Percentiles rank a stretch among this genome's conserved stretches.
These are phyloP conservation scores for Pardosa pseudoannulata DNA, from an alignment of 2,888 invertebrate species.

Conservation along the genomic window DNA sequence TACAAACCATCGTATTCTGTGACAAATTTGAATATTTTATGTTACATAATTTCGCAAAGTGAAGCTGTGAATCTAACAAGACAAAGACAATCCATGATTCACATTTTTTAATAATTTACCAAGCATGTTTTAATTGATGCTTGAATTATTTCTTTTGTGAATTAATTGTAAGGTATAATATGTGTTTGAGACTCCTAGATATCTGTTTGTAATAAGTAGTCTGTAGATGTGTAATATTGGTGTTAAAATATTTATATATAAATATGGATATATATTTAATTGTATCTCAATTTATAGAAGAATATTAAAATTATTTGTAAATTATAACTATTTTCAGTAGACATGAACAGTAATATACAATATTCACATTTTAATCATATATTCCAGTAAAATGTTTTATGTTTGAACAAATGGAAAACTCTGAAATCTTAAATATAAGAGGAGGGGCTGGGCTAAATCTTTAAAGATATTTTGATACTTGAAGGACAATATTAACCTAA, in stretches of 20 bases:
- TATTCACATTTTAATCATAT: too few relatives aligned
- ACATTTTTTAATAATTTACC: slow-evolving; percentile 42
- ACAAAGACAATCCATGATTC: slow-evolving; percentile 55
- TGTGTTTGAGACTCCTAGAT: slow-evolving; percentile 39
- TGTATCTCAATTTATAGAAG: too few relatives aligned
- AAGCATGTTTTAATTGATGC: slow-evolving; percentile 47
- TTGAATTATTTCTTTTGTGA: slow-evolving; percentile 44
- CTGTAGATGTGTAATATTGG: background rate
- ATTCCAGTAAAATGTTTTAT: too few relatives aligned
- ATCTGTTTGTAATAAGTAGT: background rate
- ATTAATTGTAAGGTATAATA: slow-evolving; percentile 16
- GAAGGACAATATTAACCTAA: too few relatives aligned
- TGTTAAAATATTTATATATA: background rate
- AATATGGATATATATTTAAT: too few relatives aligned
- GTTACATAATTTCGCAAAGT: background rate
- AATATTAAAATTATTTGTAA: too few relatives aligned
- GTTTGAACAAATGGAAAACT: too few relatives aligned
- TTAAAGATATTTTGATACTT: too few relatives aligned
- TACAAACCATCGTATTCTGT: background rate
- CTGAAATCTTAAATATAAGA: too few relatives aligned
- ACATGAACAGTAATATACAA: too few relatives aligned
- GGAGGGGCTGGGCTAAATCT: too few relatives aligned
- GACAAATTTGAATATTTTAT: background rate
- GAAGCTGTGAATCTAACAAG: slow-evolving; percentile 10
- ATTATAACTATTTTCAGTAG: too few relatives aligned